Evolutionary conservation across 2,113 vertebrate genomes (phyloP).

Genomic region (Numenius arquata): DNA sequence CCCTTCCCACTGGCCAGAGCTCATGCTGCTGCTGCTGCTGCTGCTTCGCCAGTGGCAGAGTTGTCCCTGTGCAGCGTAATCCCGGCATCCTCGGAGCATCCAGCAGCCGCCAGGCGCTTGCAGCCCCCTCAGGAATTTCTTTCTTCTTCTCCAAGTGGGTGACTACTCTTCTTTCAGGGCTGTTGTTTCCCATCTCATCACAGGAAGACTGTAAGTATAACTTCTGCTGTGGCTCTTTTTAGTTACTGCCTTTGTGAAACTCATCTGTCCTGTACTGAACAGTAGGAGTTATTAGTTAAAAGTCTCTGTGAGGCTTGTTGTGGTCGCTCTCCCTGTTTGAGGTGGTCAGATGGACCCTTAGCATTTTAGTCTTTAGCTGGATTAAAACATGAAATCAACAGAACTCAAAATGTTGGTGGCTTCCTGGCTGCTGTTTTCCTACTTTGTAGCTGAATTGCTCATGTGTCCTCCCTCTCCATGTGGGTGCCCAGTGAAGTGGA

Average conservation of each 20-base stretch:
- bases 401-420: not conserved
- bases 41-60: not conserved
- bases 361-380: not conserved
- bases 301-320: not conserved
- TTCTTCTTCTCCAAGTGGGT: not conserved
- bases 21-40: not conserved
- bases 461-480: not conserved
- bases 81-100: not conserved
- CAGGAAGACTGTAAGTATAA: slow-evolving; percentile 47
- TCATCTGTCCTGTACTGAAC: not conserved
- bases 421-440: not conserved
- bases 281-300: not conserved
- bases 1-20: not conserved
- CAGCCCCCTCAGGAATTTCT: not conserved
- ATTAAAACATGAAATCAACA: not conserved
- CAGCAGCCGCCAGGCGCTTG: not conserved
- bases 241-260: not conserved
- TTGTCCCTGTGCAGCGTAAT: not conserved
- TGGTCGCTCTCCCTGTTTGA: not conserved
- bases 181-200: not conserved
- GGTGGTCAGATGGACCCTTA: not conserved
- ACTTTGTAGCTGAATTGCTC: not conserved
- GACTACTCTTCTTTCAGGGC: not conserved
- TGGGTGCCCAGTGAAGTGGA: not conserved
- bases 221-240: not conserved